Evolutionary conservation across 2,113 vertebrate genomes (phyloP).

Genomic region (Phyllostomus discolor): DNA sequence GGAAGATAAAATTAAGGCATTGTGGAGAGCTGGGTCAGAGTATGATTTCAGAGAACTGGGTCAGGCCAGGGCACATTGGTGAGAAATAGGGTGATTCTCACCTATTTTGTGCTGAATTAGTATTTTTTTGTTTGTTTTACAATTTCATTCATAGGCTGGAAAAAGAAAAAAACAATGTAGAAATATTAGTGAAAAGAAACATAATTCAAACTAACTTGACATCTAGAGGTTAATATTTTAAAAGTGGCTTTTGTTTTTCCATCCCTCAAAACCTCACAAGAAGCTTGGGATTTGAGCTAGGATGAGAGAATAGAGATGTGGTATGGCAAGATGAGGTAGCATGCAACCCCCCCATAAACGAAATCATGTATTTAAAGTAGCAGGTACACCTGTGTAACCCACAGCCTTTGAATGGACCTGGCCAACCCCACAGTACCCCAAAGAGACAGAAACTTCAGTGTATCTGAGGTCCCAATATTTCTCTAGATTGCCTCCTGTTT

Average conservation of each 20-base stretch:
- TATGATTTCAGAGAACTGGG: conserved; percentile 1
- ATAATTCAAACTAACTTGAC: neutral
- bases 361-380: neutral
- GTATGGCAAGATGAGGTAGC: neutral
- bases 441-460: neutral
- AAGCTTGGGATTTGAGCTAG: neutral
- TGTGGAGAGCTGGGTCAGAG: neutral
- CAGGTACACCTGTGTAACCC: neutral
- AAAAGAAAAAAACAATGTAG: neutral
- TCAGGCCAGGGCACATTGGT: neutral
- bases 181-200: neutral
- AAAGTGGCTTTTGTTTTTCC: neutral
- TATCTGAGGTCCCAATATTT: neutral
- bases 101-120: neutral
- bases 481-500: neutral
- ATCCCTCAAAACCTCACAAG: neutral
- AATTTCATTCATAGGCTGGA: neutral
- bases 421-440: neutral
- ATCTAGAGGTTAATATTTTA: neutral
- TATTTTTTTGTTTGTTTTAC: neutral
- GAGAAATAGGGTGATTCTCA: neutral
- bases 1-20: neutral
- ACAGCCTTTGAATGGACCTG: neutral
- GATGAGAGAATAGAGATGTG: neutral
- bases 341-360: neutral